Base-by-base conservation (phyloP, 2,888 invertebrate species). In the Drosophila birchii region DNA sequence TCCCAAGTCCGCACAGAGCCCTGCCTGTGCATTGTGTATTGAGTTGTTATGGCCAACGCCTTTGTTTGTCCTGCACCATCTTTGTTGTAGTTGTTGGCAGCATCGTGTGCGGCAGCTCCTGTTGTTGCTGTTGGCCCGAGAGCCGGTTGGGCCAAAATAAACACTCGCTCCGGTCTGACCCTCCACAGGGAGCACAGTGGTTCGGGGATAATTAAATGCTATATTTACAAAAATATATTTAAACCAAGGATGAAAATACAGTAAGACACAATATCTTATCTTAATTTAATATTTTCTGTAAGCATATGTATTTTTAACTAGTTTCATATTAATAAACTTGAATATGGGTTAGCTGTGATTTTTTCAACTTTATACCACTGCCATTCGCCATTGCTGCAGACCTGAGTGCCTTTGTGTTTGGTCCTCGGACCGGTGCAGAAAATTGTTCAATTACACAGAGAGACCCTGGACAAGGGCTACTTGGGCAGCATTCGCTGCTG, bases 11-110 rank as follows among this genome's bases (percentile, higher is more conserved):
- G 5, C 26, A 26, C 26, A 5, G 49, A 26, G 29, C 47, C 29
- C 34, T 34, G 34, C 34, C 34, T 51, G 51, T 0, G 51, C 34
- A 51, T 70, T 82, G 84, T 73, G 80, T 73, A 86, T 83, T 88
- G 86, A 86, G 84, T 83, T 84, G 84, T 84, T 88, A 83, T 84
- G 86, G 88, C 86, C 83, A 83, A 83, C 88, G 83, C 83, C 84
- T 75, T 84, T 84, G 83, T 88, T 86, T 87, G 81, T 78, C 87
- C 85, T 81, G 78, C 47, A 49, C 59, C 66, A 63, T 47, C 47
- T 39, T 69, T 63, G 67, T 59, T 67, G 58, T 63, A 12, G 79
- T 57, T 45, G 76, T 75, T 75, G 85, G 51, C 71, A 64, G 78
- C 87, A 73, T 88, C 84, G 84, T 84, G 84, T 84, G 88, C 81